Evolutionary conservation across 2,888 invertebrate genomes (phyloP), one percentile per base, ranked within the genome.

Genomic region (Disparrhopalites patrizii): DNA sequence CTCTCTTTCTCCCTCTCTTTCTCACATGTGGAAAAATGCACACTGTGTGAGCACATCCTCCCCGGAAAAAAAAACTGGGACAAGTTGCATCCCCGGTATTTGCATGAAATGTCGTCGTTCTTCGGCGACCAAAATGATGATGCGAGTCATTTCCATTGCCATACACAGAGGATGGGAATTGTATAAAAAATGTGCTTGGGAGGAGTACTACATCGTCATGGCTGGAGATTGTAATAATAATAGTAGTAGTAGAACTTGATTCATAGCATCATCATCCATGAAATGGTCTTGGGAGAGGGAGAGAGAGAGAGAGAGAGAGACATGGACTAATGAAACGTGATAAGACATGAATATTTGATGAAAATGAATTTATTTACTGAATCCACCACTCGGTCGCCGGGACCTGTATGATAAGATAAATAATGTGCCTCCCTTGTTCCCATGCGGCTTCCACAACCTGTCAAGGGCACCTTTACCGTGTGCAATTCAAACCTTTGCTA

Each of bases 361-460:
- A 47, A 47, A 47, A 47, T 47, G 47, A 47, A 47, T 47, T 47
- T 47, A 47, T 47, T 47, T 47, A 47, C 47, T 47, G 47, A 47
- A 47, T 47, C 47, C 25, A 20, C 23, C 25, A 5, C 47, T 47
- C 47, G 23, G n/a, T 47, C 47, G 47, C 47, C n/a, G n/a, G n/a
- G n/a, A n/a, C n/a, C n/a, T n/a, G 18, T 47, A 20, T 47, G 47
- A 47, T 47, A 47, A 47, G 47, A 47, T 47, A 47, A 47, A 47
- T 47, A 23, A 20, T 47, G 25, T 47, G 20, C 47, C n/a, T n/a
- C n/a, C n/a, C n/a, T n/a, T n/a, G n/a, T n/a, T n/a, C n/a, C n/a
- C n/a, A n/a, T n/a, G n/a, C n/a, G n/a, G n/a, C n/a, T n/a, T n/a
- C n/a, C 47, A 10, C 18, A 47, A 25, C 25, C 47, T 8, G 25